Evolutionary conservation across 2,113 vertebrate genomes (phyloP), one percentile per base, ranked within the genome.

Genomic region (Crypturellus undulatus): DNA sequence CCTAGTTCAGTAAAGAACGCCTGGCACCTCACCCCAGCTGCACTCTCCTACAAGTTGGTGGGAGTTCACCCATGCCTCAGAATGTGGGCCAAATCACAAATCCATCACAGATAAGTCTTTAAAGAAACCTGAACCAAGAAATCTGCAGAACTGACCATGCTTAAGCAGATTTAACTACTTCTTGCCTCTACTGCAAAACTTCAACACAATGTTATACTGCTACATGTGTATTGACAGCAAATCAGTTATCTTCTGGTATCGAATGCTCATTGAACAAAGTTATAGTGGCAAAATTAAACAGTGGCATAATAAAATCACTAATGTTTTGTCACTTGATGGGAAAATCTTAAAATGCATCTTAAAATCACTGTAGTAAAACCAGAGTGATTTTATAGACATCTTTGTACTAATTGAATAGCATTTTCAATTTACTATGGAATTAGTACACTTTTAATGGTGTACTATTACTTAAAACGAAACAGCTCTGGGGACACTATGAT

Each of bases 151-250:
- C 8, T 0, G 2, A 59, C 9, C 13, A 26, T 42, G 9, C 38
- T 91, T 63, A 62, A 93, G 58, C 12, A 69, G 12, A 16, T 63
- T 72, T 78, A 78, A 72, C 56, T 78, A 22, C 19, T 78, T 20
- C 28, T 75, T 70, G 26, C n/a, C 22, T 49, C 34, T 12, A 42
- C 17, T 56, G 34, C 30, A 69, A 45, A 84, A 52, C 18, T 84
- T 62, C 34, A 34, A 40, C 20, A 56, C 6, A 28, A 38, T 42
- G 68, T 91, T 84, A 54, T 38, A 69, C 43, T 47, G 25, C n/a
- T 60, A 28, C 1, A 2, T 9, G 2, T 0, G 0, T 56, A 47
- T 8, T 70, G 42, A 75, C 15, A 13, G 18, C 24, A 79, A 82
- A 69, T 34, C 22, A n/a, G 38, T 47, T 69, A 34, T 26, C 43